A percentile compares a stretch with the other conserved stretches of the same genome.
These are phyloP conservation scores for Chromis chromis DNA, from an alignment of 2,797 vertebrate genomes.

Conservation along the genomic window DNA sequence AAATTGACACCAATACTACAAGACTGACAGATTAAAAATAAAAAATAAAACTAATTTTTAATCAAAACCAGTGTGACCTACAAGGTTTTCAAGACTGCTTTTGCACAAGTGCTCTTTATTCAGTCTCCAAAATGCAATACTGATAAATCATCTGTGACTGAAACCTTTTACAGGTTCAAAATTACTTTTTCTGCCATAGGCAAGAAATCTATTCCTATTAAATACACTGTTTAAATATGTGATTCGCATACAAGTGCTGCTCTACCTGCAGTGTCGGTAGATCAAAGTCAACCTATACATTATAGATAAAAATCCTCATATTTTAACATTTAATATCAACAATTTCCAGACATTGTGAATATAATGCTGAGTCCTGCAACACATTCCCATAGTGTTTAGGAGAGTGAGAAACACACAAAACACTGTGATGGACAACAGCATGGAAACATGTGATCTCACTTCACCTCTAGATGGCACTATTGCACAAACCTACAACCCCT, in stretches of 20 bases:
- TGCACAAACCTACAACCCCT: constrained; percentile 43
- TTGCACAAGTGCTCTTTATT: constrained; percentile 25
- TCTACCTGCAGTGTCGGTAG: constrained; percentile 47
- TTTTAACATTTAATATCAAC: constrained; percentile 54
- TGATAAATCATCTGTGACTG: constrained; percentile 32
- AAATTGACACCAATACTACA: constrained; percentile 9
- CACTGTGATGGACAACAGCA: constrained; percentile 17
- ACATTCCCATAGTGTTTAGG: constrained; percentile 11
- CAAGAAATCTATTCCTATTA: constrained; percentile 59
- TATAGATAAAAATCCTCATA: constrained; percentile 53
- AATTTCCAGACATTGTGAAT: constrained; percentile 36
- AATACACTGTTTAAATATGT: constrained; percentile 65
- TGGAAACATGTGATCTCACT: background rate
- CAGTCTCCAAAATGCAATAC: constrained; percentile 30
- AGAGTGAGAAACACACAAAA: constrained; percentile 29
- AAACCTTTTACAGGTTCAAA: constrained; percentile 68
- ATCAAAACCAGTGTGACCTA: constrained; percentile 51
- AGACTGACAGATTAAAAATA: background rate
- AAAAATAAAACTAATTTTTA: background rate
- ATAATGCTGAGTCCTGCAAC: constrained; percentile 27
- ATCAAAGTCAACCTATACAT: constrained; percentile 44
- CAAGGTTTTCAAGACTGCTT: constrained; percentile 27
- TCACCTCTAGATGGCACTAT: constrained; percentile 70
- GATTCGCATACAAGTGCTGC: constrained; percentile 56
- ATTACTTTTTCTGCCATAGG: constrained; percentile 61